Evolutionary conservation across 2,888 invertebrate species (phyloP).

Genomic region (Tetragonisca angustula): DNA sequence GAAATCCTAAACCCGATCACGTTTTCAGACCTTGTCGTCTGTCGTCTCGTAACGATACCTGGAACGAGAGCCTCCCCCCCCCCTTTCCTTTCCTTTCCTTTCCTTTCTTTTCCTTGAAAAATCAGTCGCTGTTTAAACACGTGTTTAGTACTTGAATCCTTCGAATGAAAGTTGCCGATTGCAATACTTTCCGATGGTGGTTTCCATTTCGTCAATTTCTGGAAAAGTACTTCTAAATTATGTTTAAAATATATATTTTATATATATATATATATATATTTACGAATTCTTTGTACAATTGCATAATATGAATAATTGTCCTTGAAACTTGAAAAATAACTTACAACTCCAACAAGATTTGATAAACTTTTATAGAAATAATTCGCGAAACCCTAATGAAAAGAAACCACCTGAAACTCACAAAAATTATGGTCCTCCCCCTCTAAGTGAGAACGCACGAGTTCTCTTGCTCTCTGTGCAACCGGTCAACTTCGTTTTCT

Average conservation of each 20-base stretch:
- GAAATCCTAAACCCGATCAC: slow-evolving; percentile 71
- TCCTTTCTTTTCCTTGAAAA: slow-evolving; percentile 3
- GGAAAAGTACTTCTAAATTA: neutral
- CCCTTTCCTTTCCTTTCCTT: neutral
- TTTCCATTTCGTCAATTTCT: neutral
- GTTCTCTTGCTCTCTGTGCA: neutral
- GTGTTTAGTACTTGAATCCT: neutral
- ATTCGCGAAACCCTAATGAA: no score
- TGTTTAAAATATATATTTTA: no score
- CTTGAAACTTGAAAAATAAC: no score
- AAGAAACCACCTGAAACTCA: no score
- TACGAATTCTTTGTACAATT: no score
- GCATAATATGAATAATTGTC: no score
- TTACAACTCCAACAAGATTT: no score
- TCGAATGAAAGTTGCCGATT: slow-evolving; percentile 21
- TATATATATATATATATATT: no score
- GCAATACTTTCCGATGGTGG: neutral
- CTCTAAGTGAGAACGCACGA: no score
- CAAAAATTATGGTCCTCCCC: no score
- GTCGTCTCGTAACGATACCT: slow-evolving; percentile 55
- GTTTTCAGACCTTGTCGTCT: slow-evolving; percentile 66
- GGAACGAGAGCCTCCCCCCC: neutral
- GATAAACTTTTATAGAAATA: no score
- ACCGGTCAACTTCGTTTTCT: neutral
- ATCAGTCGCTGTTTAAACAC: neutral